Evolutionary conservation across 2,113 vertebrate genomes (phyloP), one percentile per base, ranked within the genome.

Genomic region (Nothobranchius furzeri): DNA sequence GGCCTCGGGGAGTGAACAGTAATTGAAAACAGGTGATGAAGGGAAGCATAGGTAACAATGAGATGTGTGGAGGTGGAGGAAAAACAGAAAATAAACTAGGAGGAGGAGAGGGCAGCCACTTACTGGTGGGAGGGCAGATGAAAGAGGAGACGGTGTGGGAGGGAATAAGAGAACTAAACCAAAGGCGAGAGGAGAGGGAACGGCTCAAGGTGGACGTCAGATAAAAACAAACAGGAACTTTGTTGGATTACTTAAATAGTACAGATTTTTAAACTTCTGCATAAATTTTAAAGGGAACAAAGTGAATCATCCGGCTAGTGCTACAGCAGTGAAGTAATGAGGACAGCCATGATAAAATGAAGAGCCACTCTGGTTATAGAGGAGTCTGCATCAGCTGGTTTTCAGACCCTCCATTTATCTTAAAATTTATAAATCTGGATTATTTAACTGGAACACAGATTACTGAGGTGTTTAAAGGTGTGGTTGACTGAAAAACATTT

Each of bases 1-100:
- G 48, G 82, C 89, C 84, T 70, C 55, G 12, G 85, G 88, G 69
- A 85, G 70, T 73, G 75, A 68, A 59, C 62, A 15, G 63, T 81
- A 85, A 87, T 84, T 84, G 84, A 89, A 91, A 86, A 85, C 62
- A 85, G 65, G 73, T 68, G 75, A 83, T 75, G 55, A 69, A 55
- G 65, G 58, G 56, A 69, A 58, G 46, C 60, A 70, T 50, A 75
- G 73, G 63, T 66, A 17, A 36, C 15, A 24, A 53, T 40, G 50
- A 36, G 55, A 59, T 59, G 24, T 72, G 56, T 53, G 71, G 68
- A 60, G 74, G 82, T 30, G 17, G 65, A 74, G 35, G 46, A 48
- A 48, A 68, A 68, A 30, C 37, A 46, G 36, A 37, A 48, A 63
- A 59, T 50, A 60, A 54, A 64, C 24, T 15, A 50, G 4, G 42